Evolutionary conservation across 2,797 vertebrate genomes (phyloP), one percentile per base, ranked within the genome.

Genomic region (Clamator glandarius): DNA sequence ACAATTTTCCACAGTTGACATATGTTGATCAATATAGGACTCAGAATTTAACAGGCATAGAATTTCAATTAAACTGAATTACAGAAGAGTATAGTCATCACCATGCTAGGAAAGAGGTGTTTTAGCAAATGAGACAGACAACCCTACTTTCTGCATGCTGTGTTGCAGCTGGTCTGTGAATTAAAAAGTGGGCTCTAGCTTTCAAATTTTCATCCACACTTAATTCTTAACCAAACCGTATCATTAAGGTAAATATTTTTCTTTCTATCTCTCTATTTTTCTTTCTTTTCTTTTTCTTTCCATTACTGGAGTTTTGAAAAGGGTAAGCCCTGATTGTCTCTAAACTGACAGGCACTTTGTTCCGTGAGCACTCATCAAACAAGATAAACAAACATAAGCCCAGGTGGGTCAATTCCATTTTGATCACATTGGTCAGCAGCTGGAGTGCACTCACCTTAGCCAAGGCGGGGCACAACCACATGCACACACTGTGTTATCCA

Each of bases 11-110:
- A 97, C 97, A 97, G 96, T 61, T 97, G 96, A 97, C 95, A 97
- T 97, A 96, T 97, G 97, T 96, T 97, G 96, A 97, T 97, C 97
- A 95, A 97, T 97, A 96, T 24, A 96, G 88, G 95, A 94, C 96
- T 97, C 91, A 62, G 94, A 96, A 97, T 97, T 97, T 97, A 97
- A 97, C 96, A 97, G 95, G 97, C 97, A 96, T 97, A 93, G 95
- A 96, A 97, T 97, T 97, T 96, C 96, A 97, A 97, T 97, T 97
- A 97, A 97, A 97, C 84, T 95, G 96, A 96, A 97, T 97, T 96
- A 96, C 94, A 17, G 75, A 94, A 92, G 94, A 96, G 94, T 95
- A 85, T 61, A 96, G 94, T 90, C 89, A 96, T 94, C 87, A 78
- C 79, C 16, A 3, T 83, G 80, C 69, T 77, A 89, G 67, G 79